These are phyloP conservation scores for Bemisia tabaci DNA, from an alignment of 1,140 invertebrate genomes.

Conservation along the genomic window DNA sequence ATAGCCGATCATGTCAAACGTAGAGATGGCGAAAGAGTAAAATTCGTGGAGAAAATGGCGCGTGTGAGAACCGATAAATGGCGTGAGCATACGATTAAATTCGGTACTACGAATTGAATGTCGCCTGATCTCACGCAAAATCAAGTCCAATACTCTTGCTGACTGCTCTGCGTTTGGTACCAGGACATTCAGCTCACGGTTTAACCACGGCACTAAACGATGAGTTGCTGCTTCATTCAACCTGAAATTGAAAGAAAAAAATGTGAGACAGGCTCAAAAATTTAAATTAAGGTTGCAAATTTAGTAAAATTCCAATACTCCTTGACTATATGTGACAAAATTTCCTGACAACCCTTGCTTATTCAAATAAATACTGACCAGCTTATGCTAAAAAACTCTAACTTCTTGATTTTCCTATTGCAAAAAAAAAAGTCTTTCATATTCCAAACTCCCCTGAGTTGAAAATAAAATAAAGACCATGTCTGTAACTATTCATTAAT, in stretches of 20 bases:
- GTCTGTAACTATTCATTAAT: too few species aligned
- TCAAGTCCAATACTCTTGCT: constrained; percentile 41
- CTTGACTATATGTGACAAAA: too few species aligned
- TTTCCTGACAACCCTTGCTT: too few species aligned
- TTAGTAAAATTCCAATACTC: too few species aligned
- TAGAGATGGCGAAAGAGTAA: constrained; percentile 68
- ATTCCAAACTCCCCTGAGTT: too few species aligned
- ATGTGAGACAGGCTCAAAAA: not conserved
- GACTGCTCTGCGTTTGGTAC: constrained; percentile 35
- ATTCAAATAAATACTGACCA: too few species aligned
- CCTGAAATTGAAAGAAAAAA: constrained; percentile 34
- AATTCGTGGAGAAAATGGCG: constrained; percentile 84
- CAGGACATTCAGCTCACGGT: constrained; percentile 65
- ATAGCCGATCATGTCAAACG: constrained; percentile 67
- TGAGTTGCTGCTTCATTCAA: constrained; percentile 62
- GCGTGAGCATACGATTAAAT: constrained; percentile 46
- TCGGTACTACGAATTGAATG: constrained; percentile 55
- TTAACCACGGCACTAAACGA: constrained; percentile 74
- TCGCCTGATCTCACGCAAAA: constrained; percentile 49
- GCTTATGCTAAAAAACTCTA: too few species aligned
- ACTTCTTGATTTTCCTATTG: too few species aligned
- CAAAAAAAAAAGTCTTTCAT: too few species aligned
- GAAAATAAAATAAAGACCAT: too few species aligned
- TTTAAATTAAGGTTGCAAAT: too few species aligned
- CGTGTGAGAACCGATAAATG: constrained; percentile 43